Base-by-base conservation (phyloP, 92 coral and sea anemone species). In the Paramuricea clavata region DNA sequence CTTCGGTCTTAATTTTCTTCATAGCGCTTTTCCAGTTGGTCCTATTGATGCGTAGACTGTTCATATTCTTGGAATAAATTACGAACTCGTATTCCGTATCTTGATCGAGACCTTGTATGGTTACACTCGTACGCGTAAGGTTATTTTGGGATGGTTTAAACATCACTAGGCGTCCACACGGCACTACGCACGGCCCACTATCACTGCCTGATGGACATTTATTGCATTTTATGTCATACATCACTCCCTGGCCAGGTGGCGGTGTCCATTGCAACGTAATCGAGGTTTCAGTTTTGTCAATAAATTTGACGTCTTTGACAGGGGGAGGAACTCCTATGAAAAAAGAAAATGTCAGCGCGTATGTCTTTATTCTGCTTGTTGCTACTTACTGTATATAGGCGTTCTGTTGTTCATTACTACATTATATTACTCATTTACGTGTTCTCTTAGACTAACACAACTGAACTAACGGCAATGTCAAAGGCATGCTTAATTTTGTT, bases 151-250 rank as follows among this genome's bases (percentile, higher is more conserved):
- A 56, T 27, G 98, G 98, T 16, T 23, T 21, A 70, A 69, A 95
- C 0, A 21, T 26, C n/a, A 85, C 73, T 1, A 22, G 17, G 15
- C 57, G 7, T 15, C 87, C 89, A 81, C 98, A 95, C 6, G 54
- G 49, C 31, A 25, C 91, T 7, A 6, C 31, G 0, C 83, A 69
- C 43, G 97, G 94, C 12, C 87, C 81, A 44, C 81, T 83, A 59
- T 92, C 92, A 41, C 65, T 39, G 0, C 41, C 41, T 19, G 85
- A 82, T 73, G 61, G 74, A 28, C 98, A 95, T 23, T 60, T 75
- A 27, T 82, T 89, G 80, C 98, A 95, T 80, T 92, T 91, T 0
- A 95, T 70, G 0, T 90, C 57, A 52, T 89, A 95, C 23, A 17
- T n/a, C 0, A 87, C 62, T 16, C 3, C 9, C 41, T 65, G 72